Conservation (phyloP, 1,140 invertebrate species). For the Epicauta chinensis region DNA sequence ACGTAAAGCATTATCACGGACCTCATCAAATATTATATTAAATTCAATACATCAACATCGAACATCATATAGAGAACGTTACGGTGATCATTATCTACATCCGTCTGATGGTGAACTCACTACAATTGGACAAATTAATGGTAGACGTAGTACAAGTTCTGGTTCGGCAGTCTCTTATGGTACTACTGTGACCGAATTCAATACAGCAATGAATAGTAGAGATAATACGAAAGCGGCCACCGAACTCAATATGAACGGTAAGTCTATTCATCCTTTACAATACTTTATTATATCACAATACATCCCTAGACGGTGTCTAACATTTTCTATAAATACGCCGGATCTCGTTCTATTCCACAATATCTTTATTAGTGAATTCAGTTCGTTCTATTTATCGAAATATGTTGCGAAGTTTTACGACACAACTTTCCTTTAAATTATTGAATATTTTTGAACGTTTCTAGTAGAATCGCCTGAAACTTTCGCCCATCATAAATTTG, state of each 20-base stretch:
- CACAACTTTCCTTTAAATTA: too few species aligned
- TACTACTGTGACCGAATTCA: conserved; percentile 37
- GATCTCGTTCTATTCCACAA: too few species aligned
- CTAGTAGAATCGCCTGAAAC: too few species aligned
- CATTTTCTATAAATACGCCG: too few species aligned
- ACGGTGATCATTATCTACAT: conserved; percentile 61
- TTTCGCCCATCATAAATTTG: too few species aligned
- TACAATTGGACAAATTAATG: conserved; percentile 38
- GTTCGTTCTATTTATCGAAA: too few species aligned
- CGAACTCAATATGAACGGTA: conserved; percentile 42
- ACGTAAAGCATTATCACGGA: conserved; percentile 73
- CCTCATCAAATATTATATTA: conserved; percentile 73
- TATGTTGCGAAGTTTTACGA: too few species aligned
- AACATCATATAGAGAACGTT: conserved; percentile 51
- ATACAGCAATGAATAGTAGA: conserved; percentile 35
- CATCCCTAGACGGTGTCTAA: too few species aligned
- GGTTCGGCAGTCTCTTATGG: conserved; percentile 39
- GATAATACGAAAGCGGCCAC: conserved; percentile 42
- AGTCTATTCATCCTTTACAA: conserved; percentile 24
- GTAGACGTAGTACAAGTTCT: conserved; percentile 42
- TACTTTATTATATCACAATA: too few species aligned
- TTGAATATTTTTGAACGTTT: too few species aligned
- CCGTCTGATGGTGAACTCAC: conserved; percentile 54
- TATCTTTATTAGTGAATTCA: too few species aligned
- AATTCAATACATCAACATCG: conserved; percentile 76